Base-by-base conservation (phyloP, 2,113 vertebrate species). In the Heteronetta atricapilla region DNA sequence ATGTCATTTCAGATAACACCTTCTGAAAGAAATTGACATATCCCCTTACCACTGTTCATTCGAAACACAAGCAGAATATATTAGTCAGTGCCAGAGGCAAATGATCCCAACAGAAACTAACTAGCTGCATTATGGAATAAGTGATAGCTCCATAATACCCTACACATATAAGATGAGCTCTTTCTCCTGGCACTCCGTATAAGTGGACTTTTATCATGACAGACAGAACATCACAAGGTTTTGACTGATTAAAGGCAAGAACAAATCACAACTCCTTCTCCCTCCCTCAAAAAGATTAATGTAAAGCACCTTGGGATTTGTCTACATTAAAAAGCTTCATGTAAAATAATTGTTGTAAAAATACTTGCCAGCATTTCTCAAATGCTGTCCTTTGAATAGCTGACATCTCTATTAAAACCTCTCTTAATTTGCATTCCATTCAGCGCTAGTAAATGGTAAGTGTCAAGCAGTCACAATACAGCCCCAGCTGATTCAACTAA, bases 391-490 rank as follows among this genome's bases (percentile, higher is more conserved):
- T 96, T 82, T 76, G 84, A 95, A 12, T 70, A 81, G 74, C 2
- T 94, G 90, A 96, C 95, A 92, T 74, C 56, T 93, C 89, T 53
- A 55, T 93, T 94, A 93, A 90, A 80, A 16, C 83, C 79, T 73
- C 38, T 48, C 72, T 90, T 86, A 50, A 77, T 74, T 90, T 94
- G 60, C 85, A 95, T 94, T 90, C 93, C 64, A 55, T 59, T 92
- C 93, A 85, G 78, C 84, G 66, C 4, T 59, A 62, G 40, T n/a
- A 72, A 92, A 89, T 66, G 66, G 48, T 44, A 86, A 93, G 85
- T 89, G 88, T 94, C 90, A 94, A 85, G 44, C 90, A 92, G 23
- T 60, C 81, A 92, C 90, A 96, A 92, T 93, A 73, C 26, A 84
- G 55, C 66, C 93, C 66, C 93, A 96, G 86, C 81, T 89, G 93